Conservation (phyloP, 2,888 invertebrate genomes). For the Yponomeuta evonymella region DNA sequence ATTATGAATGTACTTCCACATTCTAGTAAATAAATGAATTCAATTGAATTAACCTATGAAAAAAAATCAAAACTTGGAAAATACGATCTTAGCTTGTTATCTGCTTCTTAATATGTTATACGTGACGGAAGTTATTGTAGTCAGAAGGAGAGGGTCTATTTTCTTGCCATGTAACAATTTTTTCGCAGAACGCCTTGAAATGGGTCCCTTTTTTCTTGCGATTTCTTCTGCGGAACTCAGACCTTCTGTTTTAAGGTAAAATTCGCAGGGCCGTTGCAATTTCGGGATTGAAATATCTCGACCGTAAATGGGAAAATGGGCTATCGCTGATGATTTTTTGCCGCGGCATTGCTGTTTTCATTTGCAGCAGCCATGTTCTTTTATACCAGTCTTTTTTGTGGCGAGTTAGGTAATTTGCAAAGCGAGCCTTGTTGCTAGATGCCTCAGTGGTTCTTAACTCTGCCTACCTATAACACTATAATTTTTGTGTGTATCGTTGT, state of each 20-base stretch:
- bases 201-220: too few species aligned
- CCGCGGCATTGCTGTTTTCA: conserved; percentile 16
- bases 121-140: too few species aligned
- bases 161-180: too few species aligned
- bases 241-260: not conserved
- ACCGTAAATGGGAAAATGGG: conserved; percentile 34
- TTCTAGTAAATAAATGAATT: too few species aligned
- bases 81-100: too few species aligned
- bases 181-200: too few species aligned
- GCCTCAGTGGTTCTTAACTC: not conserved
- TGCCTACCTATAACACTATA: not conserved
- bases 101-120: too few species aligned
- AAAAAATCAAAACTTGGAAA: too few species aligned
- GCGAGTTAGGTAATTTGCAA: not conserved
- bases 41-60: too few species aligned
- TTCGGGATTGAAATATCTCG: conserved; percentile 37
- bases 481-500: too few species aligned
- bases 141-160: too few species aligned
- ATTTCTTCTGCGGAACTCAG: not conserved
- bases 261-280: conserved; percentile 2
- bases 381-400: not conserved
- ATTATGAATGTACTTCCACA: too few species aligned
- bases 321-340: conserved; percentile 30
- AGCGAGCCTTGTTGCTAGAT: not conserved
- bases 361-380: not conserved